Evolutionary conservation across 1,140 invertebrate species (phyloP).

Genomic region (Achroia grisella): DNA sequence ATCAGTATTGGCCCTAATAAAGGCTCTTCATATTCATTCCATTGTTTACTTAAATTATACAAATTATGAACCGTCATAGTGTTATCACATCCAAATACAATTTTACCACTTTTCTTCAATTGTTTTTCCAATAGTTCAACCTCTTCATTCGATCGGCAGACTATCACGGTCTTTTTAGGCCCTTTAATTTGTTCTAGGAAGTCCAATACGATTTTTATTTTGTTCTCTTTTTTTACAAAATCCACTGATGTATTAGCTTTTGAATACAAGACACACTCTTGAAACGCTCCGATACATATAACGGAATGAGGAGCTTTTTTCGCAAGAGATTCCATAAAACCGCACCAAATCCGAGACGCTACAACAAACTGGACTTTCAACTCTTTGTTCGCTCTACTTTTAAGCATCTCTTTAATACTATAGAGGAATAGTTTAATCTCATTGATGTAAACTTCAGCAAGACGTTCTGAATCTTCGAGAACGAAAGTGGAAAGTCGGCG

Average conservation of each 20-base stretch:
- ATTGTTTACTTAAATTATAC: conserved; percentile 33
- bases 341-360: conserved; percentile 50
- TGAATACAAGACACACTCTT: conserved; percentile 62
- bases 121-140: conserved; percentile 29
- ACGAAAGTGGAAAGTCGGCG: conserved; percentile 40
- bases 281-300: conserved; percentile 51
- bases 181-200: conserved; percentile 39
- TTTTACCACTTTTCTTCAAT: conserved; percentile 24
- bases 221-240: conserved; percentile 41
- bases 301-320: conserved; percentile 47
- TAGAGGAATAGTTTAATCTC: conserved; percentile 43
- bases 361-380: conserved; percentile 49
- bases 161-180: conserved; percentile 49
- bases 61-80: conserved; percentile 50
- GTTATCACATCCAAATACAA: conserved; percentile 38
- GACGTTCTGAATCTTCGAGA: conserved; percentile 51
- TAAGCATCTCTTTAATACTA: conserved; percentile 46
- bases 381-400: conserved; percentile 38
- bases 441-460: conserved; percentile 31
- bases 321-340: conserved; percentile 47
- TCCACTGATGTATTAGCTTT: conserved; percentile 43
- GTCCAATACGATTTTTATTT: conserved; percentile 28
- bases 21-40: conserved; percentile 47
- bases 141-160: conserved; percentile 51
- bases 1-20: conserved; percentile 46